Evolutionary conservation across 2,888 invertebrate species (phyloP), one percentile per base, ranked within the genome.

Genomic region (Drosophila sordidapex): DNA sequence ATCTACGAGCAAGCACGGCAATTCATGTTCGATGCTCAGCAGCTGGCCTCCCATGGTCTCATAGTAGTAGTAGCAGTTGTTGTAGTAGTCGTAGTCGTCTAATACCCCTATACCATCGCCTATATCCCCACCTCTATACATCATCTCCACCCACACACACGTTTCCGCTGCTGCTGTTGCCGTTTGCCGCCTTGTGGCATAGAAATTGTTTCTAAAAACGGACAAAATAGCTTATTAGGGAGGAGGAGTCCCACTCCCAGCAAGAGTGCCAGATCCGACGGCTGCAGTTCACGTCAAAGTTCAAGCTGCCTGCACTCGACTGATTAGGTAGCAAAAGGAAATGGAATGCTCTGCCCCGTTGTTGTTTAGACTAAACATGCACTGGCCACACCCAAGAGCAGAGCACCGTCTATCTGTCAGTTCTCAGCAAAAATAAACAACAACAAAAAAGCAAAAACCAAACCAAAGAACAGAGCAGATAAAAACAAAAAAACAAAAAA

Each of bases 161-260:
- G 62, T 68, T 80, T 76, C 78, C 79, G 76, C 62, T 70, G 67
- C 27, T 43, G 54, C 27, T 33, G 57, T 46, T 52, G 69, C 35
- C 21, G 57, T 1, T 35, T 36, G 56, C 51, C 31, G 68, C 73
- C 76, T 74, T 76, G 74, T 70, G 81, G 81, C 79, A 84, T 75
- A 74, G 71, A 81, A 79, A 86, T 74, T 81, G 78, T 89, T 82
- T 89, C 87, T 89, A 89, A 87, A 85, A 82, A 74, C 89, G 89
- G 87, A 84, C 72, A 79, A 88, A 87, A 74, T 83, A 82, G 80
- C 80, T 79, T 76, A 70, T 82, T 81, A 76, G 83, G 69, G 66
- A 71, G 79, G 72, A 70, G 76, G 70, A 70, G 62, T 60, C 56
- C 21, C 31, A 61, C 61, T 52, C 60, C 48, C 49, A 49, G 29